Percentiles rank a stretch among this genome's conserved stretches.
Conservation (phyloP, 2,113 vertebrate species). For the Petrocephalus microphthalmus region DNA sequence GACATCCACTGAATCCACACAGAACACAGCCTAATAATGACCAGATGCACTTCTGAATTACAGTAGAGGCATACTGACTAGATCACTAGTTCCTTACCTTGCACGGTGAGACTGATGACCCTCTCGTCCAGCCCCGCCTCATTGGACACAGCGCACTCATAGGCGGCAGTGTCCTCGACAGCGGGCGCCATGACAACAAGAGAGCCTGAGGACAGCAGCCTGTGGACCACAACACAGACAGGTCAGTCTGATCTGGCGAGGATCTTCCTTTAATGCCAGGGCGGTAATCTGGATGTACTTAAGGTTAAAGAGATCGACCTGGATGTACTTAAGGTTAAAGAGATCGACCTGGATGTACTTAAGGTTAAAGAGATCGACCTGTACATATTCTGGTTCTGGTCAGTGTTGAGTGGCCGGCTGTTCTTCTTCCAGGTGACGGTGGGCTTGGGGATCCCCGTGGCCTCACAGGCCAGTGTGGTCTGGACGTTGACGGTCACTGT, state of each 20-base stretch:
- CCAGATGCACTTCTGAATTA: background rate
- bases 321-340: constrained; percentile 33
- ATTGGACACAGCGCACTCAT: constrained; percentile 77
- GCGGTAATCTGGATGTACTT: constrained; percentile 8
- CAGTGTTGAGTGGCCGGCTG: constrained; percentile 67
- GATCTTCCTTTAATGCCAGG: background rate
- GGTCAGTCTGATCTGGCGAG: background rate
- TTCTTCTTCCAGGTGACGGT: constrained; percentile 79
- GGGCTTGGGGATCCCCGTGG: constrained; percentile 83
- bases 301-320: constrained; percentile 63
- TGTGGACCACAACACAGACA: constrained; percentile 39
- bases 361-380: constrained; percentile 63
- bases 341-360: constrained; percentile 22
- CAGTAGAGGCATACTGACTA: background rate
- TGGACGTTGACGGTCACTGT: constrained; percentile 86
- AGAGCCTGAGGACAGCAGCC: constrained; percentile 87
- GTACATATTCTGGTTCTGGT: constrained; percentile 92
- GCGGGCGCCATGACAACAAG: constrained; percentile 85
- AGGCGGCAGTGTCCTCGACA: constrained; percentile 82
- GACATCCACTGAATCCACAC: background rate
- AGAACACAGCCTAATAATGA: background rate
- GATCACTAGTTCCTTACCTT: constrained; percentile 61
- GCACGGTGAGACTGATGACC: constrained; percentile 69
- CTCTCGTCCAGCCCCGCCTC: constrained; percentile 77
- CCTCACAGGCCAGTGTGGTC: constrained; percentile 84